Conservation (phyloP, 2,797 vertebrate species). For the Emys orbicularis region DNA sequence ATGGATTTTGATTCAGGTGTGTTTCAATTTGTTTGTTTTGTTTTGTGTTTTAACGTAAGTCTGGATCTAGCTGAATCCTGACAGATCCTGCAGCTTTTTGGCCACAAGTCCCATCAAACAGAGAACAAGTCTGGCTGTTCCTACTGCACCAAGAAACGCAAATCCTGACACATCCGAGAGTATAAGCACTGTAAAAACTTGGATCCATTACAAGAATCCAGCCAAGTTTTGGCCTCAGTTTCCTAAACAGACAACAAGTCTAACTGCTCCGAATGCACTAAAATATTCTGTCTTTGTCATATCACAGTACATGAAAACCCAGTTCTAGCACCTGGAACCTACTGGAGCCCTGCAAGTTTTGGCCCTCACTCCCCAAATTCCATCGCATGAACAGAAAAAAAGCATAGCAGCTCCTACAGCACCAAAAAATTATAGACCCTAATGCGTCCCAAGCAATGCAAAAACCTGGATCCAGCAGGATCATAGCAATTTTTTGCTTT, state of each 20-base stretch:
- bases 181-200: not conserved
- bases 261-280: not conserved
- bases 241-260: not conserved
- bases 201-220: not conserved
- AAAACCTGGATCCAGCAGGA: not conserved
- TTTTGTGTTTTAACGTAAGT: not conserved
- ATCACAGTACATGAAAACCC: not conserved
- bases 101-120: not conserved
- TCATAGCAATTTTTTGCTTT: rapidly evolving
- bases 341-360: not conserved
- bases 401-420: not conserved
- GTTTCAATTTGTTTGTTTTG: not conserved
- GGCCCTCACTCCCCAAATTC: not conserved
- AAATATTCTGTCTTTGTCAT: not conserved
- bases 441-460: not conserved
- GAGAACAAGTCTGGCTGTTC: not conserved
- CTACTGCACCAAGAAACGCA: not conserved
- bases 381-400: rapidly evolving
- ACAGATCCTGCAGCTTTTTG: not conserved
- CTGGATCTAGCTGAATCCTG: not conserved
- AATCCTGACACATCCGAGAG: too few species aligned
- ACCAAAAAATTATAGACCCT: not conserved
- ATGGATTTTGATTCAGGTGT: not conserved
- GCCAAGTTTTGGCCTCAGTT: not conserved
- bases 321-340: not conserved